Percentiles rank a stretch among this genome's conserved stretches.
These are phyloP conservation scores for Drosophila neonasuta DNA, from an alignment of 2,888 invertebrate species.

Conservation along the genomic window DNA sequence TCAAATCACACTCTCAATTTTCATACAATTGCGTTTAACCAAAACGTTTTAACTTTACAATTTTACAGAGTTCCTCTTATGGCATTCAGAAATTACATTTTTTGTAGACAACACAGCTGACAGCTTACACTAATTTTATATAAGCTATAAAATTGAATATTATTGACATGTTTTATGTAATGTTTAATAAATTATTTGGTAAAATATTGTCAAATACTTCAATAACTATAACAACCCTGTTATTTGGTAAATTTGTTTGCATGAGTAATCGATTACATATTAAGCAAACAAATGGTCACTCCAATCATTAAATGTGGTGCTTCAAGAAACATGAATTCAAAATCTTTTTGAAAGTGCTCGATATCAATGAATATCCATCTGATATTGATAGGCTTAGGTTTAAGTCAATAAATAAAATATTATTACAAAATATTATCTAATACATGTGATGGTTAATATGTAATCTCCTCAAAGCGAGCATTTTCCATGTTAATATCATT, in stretches of 20 bases:
- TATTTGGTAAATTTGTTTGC: not conserved
- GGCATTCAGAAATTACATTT: not conserved
- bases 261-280: not conserved
- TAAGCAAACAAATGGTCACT: not conserved
- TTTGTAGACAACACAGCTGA: not conserved
- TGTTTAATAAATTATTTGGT: not conserved
- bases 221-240: not conserved
- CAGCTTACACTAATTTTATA: not conserved
- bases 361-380: no score
- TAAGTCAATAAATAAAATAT: no score
- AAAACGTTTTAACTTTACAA: not conserved
- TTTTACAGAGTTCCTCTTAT: not conserved
- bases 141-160: not conserved
- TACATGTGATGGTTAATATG: no score
- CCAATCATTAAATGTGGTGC: not conserved
- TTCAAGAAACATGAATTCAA: no score
- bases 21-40: not conserved
- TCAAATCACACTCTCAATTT: conserved; percentile 5
- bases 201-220: not conserved
- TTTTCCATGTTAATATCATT: no score
- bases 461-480: no score
- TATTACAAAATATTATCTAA: no score
- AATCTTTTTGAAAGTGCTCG: no score
- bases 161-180: not conserved
- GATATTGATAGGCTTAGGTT: no score